Base-by-base conservation (phyloP, 2,113 vertebrate species). In the Passer domesticus region DNA sequence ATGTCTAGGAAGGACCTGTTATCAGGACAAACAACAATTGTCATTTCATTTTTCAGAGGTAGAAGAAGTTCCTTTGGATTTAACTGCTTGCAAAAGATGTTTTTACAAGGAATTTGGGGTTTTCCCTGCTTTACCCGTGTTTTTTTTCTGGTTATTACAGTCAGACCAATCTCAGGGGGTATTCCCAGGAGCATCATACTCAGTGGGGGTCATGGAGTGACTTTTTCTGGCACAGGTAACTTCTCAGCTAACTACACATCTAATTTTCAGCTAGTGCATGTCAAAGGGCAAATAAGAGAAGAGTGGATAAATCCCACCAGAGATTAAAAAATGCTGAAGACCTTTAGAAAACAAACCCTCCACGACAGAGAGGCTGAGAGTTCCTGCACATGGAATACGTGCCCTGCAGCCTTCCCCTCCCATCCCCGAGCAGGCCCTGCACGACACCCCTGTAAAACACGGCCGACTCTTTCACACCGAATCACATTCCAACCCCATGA, bases 401-500 rank as follows among this genome's bases (percentile, higher is more conserved):
- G 80, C 72, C 82, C 85, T 33, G 67, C 59, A 83, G 83, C 56
- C 53, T 68, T 85, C 50, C 70, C 43, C 60, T 72, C 41, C 14
- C 30, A 90, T 13, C 67, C 46, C 44, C 10, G 10, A 89, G 81
- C 81, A 88, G 63, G 88, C 74, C 67, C 79, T 88, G 81, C 79
- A 74, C 0, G 31, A 63, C 58, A 77, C 27, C n/a, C 55, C 59
- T 82, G 70, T 93, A 70, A 95, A 94, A 92, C 85, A 59, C 3
- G 10, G 30, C n/a, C 0, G 7, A 35, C 63, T 60, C 72, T 91
- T 78, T 88, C 60, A 39, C 27, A 63, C 92, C 59, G 72, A 92
- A 75, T 77, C 72, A 64, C 90, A 96, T 96, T 94, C 94, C 93
- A 96, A 81, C 52, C 37, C 30, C 44, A 27, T 92, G 92, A 96